Conservation (phyloP, 2,888 invertebrate genomes). For the Amiota mariae region DNA sequence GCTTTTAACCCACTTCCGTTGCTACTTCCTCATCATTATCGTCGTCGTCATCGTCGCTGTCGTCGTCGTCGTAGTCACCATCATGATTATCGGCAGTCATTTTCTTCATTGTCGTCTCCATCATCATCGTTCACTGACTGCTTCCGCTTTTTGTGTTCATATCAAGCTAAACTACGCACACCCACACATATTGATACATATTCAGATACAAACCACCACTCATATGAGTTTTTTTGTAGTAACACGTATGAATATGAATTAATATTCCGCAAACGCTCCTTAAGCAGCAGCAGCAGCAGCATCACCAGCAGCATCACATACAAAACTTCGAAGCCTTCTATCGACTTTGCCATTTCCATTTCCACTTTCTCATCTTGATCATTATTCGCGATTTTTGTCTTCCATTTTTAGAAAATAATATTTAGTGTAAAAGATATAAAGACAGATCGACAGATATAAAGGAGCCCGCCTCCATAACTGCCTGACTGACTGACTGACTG, state of each 20-base stretch:
- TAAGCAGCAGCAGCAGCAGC: background rate
- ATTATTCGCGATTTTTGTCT: background rate
- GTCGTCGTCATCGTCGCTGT: background rate
- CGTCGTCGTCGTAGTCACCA: no score
- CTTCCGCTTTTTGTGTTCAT: constrained; percentile 21
- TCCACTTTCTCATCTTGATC: background rate
- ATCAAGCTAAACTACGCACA: background rate
- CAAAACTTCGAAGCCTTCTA: no score
- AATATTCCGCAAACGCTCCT: constrained; percentile 57
- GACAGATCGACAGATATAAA: no score
- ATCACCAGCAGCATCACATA: background rate
- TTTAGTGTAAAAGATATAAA: no score
- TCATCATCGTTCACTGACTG: background rate
- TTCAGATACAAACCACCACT: constrained; percentile 39
- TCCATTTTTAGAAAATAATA: background rate
- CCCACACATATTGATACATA: constrained; percentile 12
- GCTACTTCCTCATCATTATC: constrained; percentile 16
- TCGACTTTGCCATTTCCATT: background rate
- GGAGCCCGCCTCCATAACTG: no score
- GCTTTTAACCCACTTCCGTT: constrained; percentile 58
- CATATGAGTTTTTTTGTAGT: constrained; percentile 13
- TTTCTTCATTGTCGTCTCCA: background rate
- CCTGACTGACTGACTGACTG: no score
- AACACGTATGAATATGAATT: constrained; percentile 48
- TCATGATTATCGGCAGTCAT: background rate